Base-by-base conservation (phyloP, 2,797 vertebrate species). In the Takifugu ocellatus region DNA sequence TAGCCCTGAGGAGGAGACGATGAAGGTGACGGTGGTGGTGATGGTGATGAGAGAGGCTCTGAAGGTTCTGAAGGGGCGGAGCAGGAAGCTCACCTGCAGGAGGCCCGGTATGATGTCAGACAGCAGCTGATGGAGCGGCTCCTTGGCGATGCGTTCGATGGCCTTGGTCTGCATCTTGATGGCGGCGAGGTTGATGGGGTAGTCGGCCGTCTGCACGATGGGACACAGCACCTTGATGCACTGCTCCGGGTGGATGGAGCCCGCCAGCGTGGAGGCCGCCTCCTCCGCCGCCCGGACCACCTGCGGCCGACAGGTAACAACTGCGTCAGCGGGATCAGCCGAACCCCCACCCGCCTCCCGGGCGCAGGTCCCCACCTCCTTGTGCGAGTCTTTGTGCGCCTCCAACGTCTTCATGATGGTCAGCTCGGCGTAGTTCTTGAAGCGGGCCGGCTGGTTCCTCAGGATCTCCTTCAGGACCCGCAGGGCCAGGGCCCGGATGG, bases 331-430 rank as follows among this genome's bases (percentile, higher is more conserved):
- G n/a, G 1, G 2, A 39, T 1, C 33, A 3, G 11, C 36, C 36
- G 43, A n/a, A 15, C 42, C 42, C 42, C 42, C 3, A 7, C 31
- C 31, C 6, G 36, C 36, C 6, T 12, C 2, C 1, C 2, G 10
- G 21, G 5, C 1, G 6, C 17, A 5, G 26, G 2, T 15, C 25
- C 49, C 6, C 58, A 97, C 97, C 95, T 99, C 97, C 75, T 99
- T 99, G 81, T 99, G 95, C 12, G 96, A 96, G 82, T 99, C 97
- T 83, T 98, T 98, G 82, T 99, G 97, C 21, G 97, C 96, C 90
- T 99, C 97, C 84, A 99, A 89, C 2, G 96, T 99, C 91, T 99
- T 99, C 96, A 99, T 99, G 87, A 99, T 98, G 17, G 97, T 99
- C 45, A 99, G 65, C 83, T 99, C 97, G 0, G 97, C 97, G 0